Evolutionary conservation across 92 coral and sea anemone genomes (phyloP), one percentile per base, ranked within the genome.

Genomic region (Phenganax subtilis): DNA sequence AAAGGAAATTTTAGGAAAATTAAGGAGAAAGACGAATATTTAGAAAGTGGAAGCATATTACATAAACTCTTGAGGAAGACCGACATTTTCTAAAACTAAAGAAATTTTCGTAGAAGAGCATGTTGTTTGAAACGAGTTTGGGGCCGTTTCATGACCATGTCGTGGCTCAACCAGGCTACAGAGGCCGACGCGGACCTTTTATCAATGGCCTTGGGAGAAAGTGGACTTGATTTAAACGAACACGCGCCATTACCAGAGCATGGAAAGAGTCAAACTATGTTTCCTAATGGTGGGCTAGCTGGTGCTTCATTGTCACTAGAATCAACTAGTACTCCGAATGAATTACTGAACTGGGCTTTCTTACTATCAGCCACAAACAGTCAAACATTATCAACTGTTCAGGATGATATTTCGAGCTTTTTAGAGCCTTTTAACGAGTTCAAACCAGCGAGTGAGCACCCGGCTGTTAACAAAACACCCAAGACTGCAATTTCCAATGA

Each of bases 181-280:
- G 74, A 44, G 60, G 47, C 15, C 31, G 74, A 79, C 0, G 51
- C 73, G 80, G 97, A 91, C 86, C 89, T 91, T n/a, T 89, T 91
- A 30, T 87, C 97, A 16, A 89, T 81, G 15, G 97, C 97, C 64
- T 82, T 91, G 53, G 97, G 92, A 11, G 89, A 91, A 89, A 89
- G 92, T 82, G 92, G 91, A 54, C 85, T 91, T 67, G 85, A 91
- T 84, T 90, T 91, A 55, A 87, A 87, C 72, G 91, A 89, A 71
- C 88, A 71, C 25, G 73, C 30, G 6, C 55, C 53, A 8, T 31
- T 76, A 3, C 7, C 55, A 10, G 30, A 52, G 29, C 66, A 84
- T 63, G 83, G 53, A 55, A 64, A 57, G 44, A 79, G 14, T 47
- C 91, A 88, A 83, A 85, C 72, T 87, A 77, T 83, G 80, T 77